Evolutionary conservation across 2,888 invertebrate species (phyloP).

Genomic region (Protonemura montana): DNA sequence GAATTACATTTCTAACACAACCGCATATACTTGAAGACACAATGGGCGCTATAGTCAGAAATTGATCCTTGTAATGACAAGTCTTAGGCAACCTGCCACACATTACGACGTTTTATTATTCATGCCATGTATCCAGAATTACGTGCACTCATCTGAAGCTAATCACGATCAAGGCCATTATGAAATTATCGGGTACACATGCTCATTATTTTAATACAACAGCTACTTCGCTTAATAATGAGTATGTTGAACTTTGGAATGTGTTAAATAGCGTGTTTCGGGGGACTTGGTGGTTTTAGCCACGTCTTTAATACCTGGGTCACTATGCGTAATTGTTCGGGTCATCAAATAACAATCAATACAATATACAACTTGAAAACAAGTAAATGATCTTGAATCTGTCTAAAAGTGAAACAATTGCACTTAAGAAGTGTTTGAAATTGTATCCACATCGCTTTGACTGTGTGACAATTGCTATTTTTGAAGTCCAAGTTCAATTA

Average conservation of each 20-base stretch:
- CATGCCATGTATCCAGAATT: neutral
- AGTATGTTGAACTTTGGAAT: slow-evolving; percentile 4
- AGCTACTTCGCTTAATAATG: neutral
- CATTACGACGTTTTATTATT: neutral
- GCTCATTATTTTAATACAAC: slow-evolving; percentile 7
- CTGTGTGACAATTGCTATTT: too few relatives aligned
- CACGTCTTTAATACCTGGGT: neutral
- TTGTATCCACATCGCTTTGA: too few relatives aligned
- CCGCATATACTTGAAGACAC: neutral
- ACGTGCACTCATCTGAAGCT: neutral
- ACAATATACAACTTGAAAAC: neutral
- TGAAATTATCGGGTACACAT: slow-evolving; percentile 7
- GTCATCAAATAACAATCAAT: neutral
- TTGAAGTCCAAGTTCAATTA: neutral
- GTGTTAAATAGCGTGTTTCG: neutral
- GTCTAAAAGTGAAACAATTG: too few relatives aligned
- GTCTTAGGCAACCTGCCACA: neutral
- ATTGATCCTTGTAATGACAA: neutral
- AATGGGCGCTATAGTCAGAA: neutral
- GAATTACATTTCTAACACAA: neutral
- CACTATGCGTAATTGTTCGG: neutral
- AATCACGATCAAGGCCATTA: slow-evolving; percentile 4
- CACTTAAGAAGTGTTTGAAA: too few relatives aligned
- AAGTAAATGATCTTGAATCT: neutral
- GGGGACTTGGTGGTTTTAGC: too few relatives aligned